phyloP scores from a whole-genome alignment of 1,140 invertebrate species.

The Ceratina calcarata region DNA sequence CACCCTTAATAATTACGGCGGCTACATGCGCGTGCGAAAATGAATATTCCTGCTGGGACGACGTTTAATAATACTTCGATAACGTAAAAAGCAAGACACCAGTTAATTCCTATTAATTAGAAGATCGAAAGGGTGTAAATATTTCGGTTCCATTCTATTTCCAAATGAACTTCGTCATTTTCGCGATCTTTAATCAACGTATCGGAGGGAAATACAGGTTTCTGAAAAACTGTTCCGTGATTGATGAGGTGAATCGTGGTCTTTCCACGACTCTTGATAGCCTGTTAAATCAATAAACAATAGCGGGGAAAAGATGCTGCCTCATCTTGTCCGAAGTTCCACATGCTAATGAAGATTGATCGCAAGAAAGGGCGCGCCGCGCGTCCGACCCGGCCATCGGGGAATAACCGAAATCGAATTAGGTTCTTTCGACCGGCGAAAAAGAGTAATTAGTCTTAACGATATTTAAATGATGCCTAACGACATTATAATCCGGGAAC shows the following conservation, averaged over 20 bases:
- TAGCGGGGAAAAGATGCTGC: neutral
- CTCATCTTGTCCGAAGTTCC: slow-evolving; percentile 2
- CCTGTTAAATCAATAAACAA: neutral
- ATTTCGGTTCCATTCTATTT: too few species aligned
- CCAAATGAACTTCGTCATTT: too few species aligned
- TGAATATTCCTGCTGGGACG: neutral
- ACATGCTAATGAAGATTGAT: slow-evolving; percentile 38
- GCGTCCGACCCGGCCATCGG: too few species aligned
- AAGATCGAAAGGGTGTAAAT: too few species aligned
- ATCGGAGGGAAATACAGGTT: neutral
- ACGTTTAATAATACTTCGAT: too few species aligned
- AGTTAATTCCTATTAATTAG: too few species aligned
- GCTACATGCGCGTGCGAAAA: neutral
- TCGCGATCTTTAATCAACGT: too few species aligned
- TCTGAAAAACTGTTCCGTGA: neutral
- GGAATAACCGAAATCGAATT: slow-evolving; percentile 26
- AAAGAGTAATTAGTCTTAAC: slow-evolving; percentile 8
- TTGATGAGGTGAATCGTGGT: neutral
- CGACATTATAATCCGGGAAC: neutral
- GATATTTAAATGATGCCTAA: slow-evolving; percentile 27
- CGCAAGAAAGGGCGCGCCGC: slow-evolving; percentile 10
- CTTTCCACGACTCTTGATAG: neutral
- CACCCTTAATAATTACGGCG: neutral
- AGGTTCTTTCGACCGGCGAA: neutral
- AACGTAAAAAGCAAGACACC: too few species aligned